Conservation (phyloP, 2,888 invertebrate genomes). For the Doris montereyensis region DNA sequence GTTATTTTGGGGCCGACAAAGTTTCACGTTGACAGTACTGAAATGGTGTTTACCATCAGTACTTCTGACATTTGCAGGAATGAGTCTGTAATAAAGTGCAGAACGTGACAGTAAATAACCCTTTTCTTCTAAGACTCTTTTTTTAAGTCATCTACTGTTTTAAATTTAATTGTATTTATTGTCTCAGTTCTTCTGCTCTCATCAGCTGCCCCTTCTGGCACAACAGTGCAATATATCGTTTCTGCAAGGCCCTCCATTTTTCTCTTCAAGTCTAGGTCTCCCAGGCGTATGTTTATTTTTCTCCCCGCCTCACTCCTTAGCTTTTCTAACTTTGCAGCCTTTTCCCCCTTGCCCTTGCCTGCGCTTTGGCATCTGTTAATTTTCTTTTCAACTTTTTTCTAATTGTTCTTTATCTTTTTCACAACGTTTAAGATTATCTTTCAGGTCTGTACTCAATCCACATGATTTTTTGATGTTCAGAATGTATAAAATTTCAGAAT, state of each 20-base stretch:
- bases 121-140: not conserved
- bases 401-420: constrained; percentile 17
- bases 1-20: constrained; percentile 12
- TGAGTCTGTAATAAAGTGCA: constrained; percentile 17
- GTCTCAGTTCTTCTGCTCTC: constrained; percentile 10
- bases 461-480: constrained; percentile 7
- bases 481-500: constrained; percentile 17
- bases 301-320: not conserved
- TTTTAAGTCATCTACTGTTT: constrained; percentile 7
- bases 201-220: constrained; percentile 10
- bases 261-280: constrained; percentile 14
- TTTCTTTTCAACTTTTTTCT: constrained; percentile 21
- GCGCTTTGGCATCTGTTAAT: not conserved
- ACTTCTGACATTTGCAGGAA: constrained; percentile 1
- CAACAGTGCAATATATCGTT: constrained; percentile 10
- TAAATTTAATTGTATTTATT: constrained; percentile 3
- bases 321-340: not conserved
- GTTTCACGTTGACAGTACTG: constrained; percentile 7
- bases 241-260: constrained; percentile 26
- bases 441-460: constrained; percentile 17
- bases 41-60: constrained; percentile 3
- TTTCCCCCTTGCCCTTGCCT: constrained; percentile 4
- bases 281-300: constrained; percentile 7
- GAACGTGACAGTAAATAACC: not conserved
- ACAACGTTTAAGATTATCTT: constrained; percentile 1